Evolutionary conservation across 2,888 invertebrate genomes (phyloP).

Genomic region (Amiota minor): DNA sequence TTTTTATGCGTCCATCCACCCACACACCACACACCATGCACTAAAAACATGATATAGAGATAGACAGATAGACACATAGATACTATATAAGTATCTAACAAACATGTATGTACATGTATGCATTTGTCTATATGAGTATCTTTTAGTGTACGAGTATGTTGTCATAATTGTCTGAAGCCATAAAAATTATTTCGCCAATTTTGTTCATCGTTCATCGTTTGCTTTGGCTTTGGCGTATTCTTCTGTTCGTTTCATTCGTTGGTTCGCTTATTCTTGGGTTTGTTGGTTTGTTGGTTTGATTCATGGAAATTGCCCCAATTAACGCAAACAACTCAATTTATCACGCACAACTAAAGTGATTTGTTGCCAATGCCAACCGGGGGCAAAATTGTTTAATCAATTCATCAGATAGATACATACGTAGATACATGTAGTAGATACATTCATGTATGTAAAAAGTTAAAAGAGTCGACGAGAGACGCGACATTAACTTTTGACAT

Average conservation of each 20-base stretch:
- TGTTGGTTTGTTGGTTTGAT: slow-evolving; percentile 46
- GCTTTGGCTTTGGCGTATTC: too few species aligned
- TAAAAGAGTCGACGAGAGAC: not conserved
- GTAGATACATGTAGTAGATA: slow-evolving; percentile 19
- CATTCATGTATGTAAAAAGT: slow-evolving; percentile 27
- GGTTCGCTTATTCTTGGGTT: not conserved
- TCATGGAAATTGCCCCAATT: slow-evolving; percentile 65
- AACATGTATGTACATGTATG: not conserved
- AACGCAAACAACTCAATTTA: slow-evolving; percentile 68
- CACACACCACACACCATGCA: too few species aligned
- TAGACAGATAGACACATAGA: not conserved
- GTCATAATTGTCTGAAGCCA: slow-evolving; percentile 30
- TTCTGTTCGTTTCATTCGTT: not conserved
- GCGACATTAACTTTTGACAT: slow-evolving; percentile 38
- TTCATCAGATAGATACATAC: slow-evolving; percentile 55
- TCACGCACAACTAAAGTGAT: slow-evolving; percentile 68
- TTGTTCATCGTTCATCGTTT: not conserved
- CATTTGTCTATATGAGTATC: not conserved
- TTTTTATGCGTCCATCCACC: too few species aligned
- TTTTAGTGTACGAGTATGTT: slow-evolving; percentile 9
- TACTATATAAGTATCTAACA: not conserved
- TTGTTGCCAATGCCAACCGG: slow-evolving; percentile 68
- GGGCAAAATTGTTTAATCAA: slow-evolving; percentile 65
- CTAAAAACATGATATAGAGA: too few species aligned
- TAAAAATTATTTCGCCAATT: slow-evolving; percentile 31